Evolutionary conservation across 1,140 invertebrate genomes (phyloP), one percentile per base, ranked within the genome.

Genomic region (Musca vetustissima): DNA sequence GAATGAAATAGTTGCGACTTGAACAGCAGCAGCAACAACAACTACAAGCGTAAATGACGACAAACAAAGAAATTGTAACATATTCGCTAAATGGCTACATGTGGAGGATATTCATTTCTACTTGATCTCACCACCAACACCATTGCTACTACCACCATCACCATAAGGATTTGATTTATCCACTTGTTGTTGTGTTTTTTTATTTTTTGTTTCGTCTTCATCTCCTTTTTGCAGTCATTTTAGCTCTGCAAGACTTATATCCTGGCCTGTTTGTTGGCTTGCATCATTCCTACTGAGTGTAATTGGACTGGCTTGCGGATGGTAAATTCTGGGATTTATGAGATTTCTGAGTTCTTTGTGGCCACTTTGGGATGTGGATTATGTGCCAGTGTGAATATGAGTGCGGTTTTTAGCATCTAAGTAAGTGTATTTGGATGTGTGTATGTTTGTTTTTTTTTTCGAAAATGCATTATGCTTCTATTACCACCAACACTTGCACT

Each of bases 291-390:
- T 4, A 32, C 28, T 9, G 28, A 32, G 28, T 32, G 28, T 32
- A 32, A 32, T 32, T 32, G 28, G 28, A 32, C 3, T 32, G 28
- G 28, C 28, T 32, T 32, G 28, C 28, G 28, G 28, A 32, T 32
- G 28, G 28, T 32, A 32, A 32, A 32, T 32, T 32, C 28, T 59
- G 55, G 55, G 55, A 59, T 59, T 59, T 59, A 59, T 59, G 55
- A 59, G 24, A 59, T 59, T 59, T 59, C 55, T 32, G 32, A 59
- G 55, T 59, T 59, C 55, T 59, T 59, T 59, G 55, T 59, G 55
- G 55, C 55, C 32, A 28, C 32, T 59, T 59, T 59, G 55, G 55
- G 55, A 59, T 59, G 55, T 59, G 28, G 55, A 59, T 59, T 59
- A 59, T 59, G 55, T 59, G 55, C 24, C 32, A 59, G 55, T 59